A percentile compares a stretch with the other conserved stretches of the same genome.
Evolutionary conservation across 1,140 invertebrate genomes (phyloP).

Genomic region (Tetragonula clypearis): DNA sequence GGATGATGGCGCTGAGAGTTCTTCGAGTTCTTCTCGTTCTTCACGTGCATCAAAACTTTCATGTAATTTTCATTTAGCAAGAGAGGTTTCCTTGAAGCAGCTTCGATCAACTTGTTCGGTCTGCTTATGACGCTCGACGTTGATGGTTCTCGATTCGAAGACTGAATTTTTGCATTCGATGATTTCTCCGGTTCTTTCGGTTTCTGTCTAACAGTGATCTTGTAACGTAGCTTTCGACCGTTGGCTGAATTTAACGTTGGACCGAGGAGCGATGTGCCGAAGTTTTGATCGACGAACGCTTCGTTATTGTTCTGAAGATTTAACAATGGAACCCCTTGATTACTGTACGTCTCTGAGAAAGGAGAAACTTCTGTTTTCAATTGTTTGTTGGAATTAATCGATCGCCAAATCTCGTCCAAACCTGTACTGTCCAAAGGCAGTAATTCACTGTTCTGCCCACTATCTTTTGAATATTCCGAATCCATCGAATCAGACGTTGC

Average conservation of each 20-base stretch:
- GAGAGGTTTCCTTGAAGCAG: background rate
- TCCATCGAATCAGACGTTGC: background rate
- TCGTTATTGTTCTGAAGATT: background rate
- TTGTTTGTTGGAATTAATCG: background rate
- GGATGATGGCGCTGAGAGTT: background rate
- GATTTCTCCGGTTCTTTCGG: constrained; percentile 11
- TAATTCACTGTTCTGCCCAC: no score
- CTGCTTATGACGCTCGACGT: background rate
- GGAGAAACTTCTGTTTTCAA: background rate
- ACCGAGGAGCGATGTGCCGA: background rate
- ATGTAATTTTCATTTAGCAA: constrained; percentile 32
- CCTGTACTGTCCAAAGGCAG: background rate
- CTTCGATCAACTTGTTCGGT: background rate
- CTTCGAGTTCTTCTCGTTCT: constrained; percentile 3
- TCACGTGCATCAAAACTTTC: constrained; percentile 52
- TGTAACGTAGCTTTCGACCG: constrained; percentile 45
- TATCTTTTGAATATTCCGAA: background rate
- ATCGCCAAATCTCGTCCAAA: background rate
- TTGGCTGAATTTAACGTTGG: background rate
- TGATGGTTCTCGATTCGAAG: background rate
- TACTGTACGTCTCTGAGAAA: background rate
- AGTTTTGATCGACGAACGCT: background rate
- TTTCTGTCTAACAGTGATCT: constrained; percentile 36
- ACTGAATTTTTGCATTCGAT: background rate
- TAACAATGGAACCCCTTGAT: background rate